Conservation (phyloP, 2,113 vertebrate species). For the Hylia prasina region DNA sequence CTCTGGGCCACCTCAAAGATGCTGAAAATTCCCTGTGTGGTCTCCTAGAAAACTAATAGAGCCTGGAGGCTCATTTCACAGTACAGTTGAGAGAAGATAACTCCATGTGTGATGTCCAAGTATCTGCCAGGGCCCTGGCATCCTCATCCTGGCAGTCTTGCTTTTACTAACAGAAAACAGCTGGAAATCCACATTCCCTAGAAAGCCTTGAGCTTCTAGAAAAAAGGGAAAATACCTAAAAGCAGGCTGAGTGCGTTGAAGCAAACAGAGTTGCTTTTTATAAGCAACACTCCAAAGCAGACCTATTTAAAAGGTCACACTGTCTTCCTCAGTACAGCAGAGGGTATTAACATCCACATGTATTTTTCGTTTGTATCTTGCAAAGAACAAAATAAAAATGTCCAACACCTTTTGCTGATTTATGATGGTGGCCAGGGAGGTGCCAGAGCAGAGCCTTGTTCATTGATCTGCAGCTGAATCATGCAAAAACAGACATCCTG, state of each 20-base stretch:
- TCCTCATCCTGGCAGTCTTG: neutral
- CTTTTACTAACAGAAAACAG: neutral
- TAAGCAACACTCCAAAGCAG: neutral
- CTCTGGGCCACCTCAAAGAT: neutral
- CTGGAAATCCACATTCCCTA: neutral
- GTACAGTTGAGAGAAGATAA: accelerated
- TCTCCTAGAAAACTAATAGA: neutral
- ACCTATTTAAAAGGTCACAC: neutral
- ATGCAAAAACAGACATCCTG: conserved; percentile 10
- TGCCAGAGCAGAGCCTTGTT: conserved; percentile 34
- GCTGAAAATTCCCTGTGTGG: neutral
- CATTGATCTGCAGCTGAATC: conserved; percentile 36
- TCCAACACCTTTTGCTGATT: conserved; percentile 24
- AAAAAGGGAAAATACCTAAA: conserved; percentile 3
- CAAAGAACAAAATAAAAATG: conserved; percentile 45
- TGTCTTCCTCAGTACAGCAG: neutral
- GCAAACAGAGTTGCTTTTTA: neutral
- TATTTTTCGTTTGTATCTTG: neutral
- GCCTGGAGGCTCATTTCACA: neutral
- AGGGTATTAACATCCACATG: neutral
- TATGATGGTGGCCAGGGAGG: conserved; percentile 3
- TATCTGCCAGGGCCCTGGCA: neutral
- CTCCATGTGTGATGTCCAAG: neutral
- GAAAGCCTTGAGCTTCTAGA: neutral
- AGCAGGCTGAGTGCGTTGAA: neutral